Evolutionary conservation across 1,140 invertebrate genomes (phyloP).

Genomic region (Chironomus tepperi): DNA sequence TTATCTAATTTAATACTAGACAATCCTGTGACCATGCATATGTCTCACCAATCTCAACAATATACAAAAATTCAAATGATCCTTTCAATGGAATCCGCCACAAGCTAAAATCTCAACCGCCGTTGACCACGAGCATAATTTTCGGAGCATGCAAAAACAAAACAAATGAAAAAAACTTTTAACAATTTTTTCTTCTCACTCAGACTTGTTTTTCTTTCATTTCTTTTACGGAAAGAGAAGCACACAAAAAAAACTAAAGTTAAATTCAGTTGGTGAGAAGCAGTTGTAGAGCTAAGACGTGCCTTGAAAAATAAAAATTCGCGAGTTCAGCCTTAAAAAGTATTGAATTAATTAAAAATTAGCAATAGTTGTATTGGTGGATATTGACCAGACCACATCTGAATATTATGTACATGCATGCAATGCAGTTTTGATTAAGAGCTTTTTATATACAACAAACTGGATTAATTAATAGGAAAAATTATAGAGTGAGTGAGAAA

Average conservation of each 20-base stretch:
- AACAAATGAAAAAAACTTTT: neutral
- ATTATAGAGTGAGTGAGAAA: neutral
- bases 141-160: neutral
- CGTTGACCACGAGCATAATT: constrained; percentile 8
- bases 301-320: neutral
- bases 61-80: no score
- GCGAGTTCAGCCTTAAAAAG: neutral
- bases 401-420: neutral
- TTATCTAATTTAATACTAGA: no score
- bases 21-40: no score
- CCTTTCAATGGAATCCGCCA: neutral
- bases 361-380: neutral
- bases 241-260: neutral
- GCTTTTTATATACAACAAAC: constrained; percentile 4
- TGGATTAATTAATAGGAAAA: neutral
- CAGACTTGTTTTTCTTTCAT: neutral
- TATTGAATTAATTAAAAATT: constrained; percentile 16
- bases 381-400: neutral
- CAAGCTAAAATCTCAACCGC: neutral
- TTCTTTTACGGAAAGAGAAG: neutral
- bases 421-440: constrained; percentile 17
- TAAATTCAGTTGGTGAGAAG: constrained; percentile 8
- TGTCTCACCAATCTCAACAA: no score
- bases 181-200: neutral
- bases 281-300: constrained; percentile 8